Evolutionary conservation across 2,797 vertebrate genomes (phyloP).

Genomic region (Leptodactylus fallax): DNA sequence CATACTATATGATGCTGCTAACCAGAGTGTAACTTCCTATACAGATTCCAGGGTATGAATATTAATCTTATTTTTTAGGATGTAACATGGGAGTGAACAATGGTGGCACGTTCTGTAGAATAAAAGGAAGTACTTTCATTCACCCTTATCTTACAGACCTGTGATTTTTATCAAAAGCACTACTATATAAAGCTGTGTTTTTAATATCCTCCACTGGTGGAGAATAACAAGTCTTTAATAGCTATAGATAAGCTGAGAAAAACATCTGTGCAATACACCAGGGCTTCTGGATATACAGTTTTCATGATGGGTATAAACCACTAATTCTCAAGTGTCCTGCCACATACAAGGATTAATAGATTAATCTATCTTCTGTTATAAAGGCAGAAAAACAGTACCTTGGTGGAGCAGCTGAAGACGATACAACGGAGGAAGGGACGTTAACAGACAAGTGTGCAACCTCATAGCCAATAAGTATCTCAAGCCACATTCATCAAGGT

Average conservation of each 20-base stretch:
- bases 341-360: neutral
- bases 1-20: neutral
- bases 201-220: too few relatives aligned
- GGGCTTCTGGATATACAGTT: too few relatives aligned
- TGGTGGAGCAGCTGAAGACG: slow-evolving; percentile 97
- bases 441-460: slow-evolving; percentile 94
- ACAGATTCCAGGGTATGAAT: neutral
- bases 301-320: too few relatives aligned
- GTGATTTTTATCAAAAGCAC: too few relatives aligned
- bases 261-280: too few relatives aligned
- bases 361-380: neutral
- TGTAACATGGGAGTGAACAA: neutral
- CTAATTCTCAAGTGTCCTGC: too few relatives aligned
- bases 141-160: too few relatives aligned
- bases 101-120: neutral
- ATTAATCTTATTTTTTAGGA: too few relatives aligned
- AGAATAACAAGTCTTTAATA: too few relatives aligned
- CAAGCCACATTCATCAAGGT: slow-evolving; percentile 94
- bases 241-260: too few relatives aligned
- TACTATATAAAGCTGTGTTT: too few relatives aligned
- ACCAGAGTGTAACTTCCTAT: neutral
- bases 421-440: slow-evolving; percentile 94
- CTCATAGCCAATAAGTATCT: slow-evolving; percentile 95
- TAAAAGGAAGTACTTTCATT: neutral
- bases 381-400: slow-evolving; percentile 78